Conservation (phyloP, 2,797 vertebrate genomes). For the Loris lydekkerianus region DNA sequence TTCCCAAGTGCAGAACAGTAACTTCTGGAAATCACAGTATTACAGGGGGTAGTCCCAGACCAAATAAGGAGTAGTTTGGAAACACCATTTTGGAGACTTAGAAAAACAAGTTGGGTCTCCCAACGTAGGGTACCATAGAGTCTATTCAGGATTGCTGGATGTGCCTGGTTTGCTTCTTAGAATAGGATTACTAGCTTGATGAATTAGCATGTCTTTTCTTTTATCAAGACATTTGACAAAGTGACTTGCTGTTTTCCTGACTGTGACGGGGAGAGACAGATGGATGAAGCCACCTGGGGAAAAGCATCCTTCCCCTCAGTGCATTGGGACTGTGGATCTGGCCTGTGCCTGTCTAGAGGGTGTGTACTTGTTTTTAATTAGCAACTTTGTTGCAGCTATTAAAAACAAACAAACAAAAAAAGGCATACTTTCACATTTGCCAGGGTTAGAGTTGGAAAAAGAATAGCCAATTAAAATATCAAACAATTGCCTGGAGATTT, state of each 20-base stretch:
- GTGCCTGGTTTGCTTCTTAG: neutral
- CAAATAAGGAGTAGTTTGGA: neutral
- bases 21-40: neutral
- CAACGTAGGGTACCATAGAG: neutral
- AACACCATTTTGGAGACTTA: neutral
- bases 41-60: neutral
- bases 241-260: neutral
- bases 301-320: too few species aligned
- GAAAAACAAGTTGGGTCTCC: neutral
- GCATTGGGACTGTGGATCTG: neutral
- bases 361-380: constrained; percentile 9
- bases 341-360: neutral
- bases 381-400: neutral
- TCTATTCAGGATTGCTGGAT: neutral
- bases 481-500: neutral
- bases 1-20: neutral
- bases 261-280: neutral
- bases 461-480: neutral
- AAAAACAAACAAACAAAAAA: neutral
- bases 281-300: neutral
- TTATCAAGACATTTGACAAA: neutral
- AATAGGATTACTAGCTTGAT: neutral
- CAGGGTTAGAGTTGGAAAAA: constrained; percentile 29
- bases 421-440: neutral
- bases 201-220: neutral